Conservation (phyloP, 2,113 vertebrate species). For the Albula glossodonta region DNA sequence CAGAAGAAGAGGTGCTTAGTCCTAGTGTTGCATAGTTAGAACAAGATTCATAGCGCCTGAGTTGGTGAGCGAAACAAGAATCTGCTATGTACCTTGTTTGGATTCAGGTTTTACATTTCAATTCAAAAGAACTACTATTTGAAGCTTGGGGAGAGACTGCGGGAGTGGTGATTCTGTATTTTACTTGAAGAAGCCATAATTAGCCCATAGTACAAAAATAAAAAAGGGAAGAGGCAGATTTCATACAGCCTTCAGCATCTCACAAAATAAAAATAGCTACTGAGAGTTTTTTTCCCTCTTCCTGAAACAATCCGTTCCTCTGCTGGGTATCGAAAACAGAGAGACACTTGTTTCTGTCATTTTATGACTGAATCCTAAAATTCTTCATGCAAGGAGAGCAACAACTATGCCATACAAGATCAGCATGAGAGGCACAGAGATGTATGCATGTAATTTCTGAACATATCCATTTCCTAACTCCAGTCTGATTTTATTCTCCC, state of each 20-base stretch:
- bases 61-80: not conserved
- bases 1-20: no score
- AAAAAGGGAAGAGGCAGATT: constrained; percentile 7
- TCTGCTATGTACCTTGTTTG: not conserved
- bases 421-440: no score
- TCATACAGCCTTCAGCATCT: not conserved
- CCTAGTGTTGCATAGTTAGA: no score
- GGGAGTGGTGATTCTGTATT: constrained; percentile 5
- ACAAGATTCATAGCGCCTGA: no score
- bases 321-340: not conserved
- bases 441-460: no score
- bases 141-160: constrained; percentile 19
- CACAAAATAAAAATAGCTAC: not conserved
- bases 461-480: no score
- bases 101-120: not conserved
- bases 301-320: not conserved
- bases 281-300: not conserved
- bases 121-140: constrained; percentile 23
- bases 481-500: no score
- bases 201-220: constrained; percentile 4
- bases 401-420: no score
- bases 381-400: no score
- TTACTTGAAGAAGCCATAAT: constrained; percentile 21
- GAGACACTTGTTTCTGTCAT: no score
- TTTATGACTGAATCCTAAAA: no score